Base-by-base conservation (phyloP, 1,140 invertebrate species). In the Philotrypesis tridentata region DNA sequence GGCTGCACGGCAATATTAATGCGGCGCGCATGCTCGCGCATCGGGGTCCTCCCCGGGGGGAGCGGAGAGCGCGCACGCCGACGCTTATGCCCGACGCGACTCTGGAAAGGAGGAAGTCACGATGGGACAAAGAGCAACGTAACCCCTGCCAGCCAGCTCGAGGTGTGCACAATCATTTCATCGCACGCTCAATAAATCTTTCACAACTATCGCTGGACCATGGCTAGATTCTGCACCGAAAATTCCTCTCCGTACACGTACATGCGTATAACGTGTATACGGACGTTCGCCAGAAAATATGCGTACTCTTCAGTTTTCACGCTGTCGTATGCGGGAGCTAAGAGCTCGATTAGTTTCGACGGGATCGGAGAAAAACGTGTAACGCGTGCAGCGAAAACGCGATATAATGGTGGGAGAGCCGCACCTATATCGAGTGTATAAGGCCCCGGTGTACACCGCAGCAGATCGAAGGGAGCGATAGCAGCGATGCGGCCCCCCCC, bases 1-100 rank as follows among this genome's bases (percentile, higher is more conserved):
- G 74, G 37, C 33, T 25, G n/a, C 33, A 48, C 70, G 76, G 40
- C 37, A 73, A 79, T 82, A 82, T 82, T 65, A 79, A 82, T 73
- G 68, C 23, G 75, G 73, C 55, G 31, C 72, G 25, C 75, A 78
- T 78, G 75, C 71, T 29, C 61, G 29, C 11, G 29, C 65, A 61
- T 55, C 31, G n/a, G n/a, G 43, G 9, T 48, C 14, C 48, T 31
- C 23, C 61, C 74, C 61, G 8, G 23, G 25, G 27, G 25, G n/a
- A 1, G 23, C 17, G 27, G 33, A 37, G 33, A 37, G 33, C 55
- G 27, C 61, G 27, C 61, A 27, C 61, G n/a, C 61, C 9, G 23
- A 27, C n/a, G 61, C 27, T 27, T 27, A 65, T 29, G 61, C 21
- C 17, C 48, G 23, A 60, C 4, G 17, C 60, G 55, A 25, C 27